A percentile compares a stretch with the other conserved stretches of the same genome.
phyloP scores from a whole-genome alignment of 2,888 invertebrate genomes.

The Lapara coniferarum region DNA sequence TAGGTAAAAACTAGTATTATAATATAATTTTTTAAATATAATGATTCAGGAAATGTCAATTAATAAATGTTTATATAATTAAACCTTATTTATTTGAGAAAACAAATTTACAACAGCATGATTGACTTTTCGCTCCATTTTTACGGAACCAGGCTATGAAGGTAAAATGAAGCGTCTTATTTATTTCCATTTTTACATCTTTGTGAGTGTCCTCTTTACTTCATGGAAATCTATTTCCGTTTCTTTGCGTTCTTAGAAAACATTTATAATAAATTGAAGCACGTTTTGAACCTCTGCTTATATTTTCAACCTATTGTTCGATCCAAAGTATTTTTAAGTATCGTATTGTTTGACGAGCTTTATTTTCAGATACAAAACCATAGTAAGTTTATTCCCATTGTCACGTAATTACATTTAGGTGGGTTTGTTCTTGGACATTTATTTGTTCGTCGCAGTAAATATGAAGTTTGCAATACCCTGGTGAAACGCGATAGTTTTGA shows the following conservation, averaged over 20 bases:
- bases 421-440: constrained; percentile 32
- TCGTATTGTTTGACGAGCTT: constrained; percentile 28
- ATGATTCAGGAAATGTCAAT: background rate
- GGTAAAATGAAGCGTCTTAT: constrained; percentile 69
- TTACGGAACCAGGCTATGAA: constrained; percentile 79
- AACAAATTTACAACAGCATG: constrained; percentile 49
- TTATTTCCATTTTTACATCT: constrained; percentile 58
- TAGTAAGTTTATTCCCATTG: constrained; percentile 30
- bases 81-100: background rate
- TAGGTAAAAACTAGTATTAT: no score
- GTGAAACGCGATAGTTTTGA: background rate
- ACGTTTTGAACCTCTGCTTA: constrained; percentile 48
- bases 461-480: constrained; percentile 18
- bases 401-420: constrained; percentile 19
- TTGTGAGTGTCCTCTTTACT: constrained; percentile 63
- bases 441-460: constrained; percentile 35
- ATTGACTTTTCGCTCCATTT: constrained; percentile 78
- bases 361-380: constrained; percentile 30
- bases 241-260: constrained; percentile 43
- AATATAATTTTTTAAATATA: no score
- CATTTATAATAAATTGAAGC: constrained; percentile 52
- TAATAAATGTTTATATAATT: constrained; percentile 7
- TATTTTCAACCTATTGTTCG: constrained; percentile 10
- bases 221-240: constrained; percentile 49
- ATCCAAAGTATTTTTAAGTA: constrained; percentile 19